Base-by-base conservation (phyloP, 2,113 vertebrate genomes). In the Malurus cyaneus region DNA sequence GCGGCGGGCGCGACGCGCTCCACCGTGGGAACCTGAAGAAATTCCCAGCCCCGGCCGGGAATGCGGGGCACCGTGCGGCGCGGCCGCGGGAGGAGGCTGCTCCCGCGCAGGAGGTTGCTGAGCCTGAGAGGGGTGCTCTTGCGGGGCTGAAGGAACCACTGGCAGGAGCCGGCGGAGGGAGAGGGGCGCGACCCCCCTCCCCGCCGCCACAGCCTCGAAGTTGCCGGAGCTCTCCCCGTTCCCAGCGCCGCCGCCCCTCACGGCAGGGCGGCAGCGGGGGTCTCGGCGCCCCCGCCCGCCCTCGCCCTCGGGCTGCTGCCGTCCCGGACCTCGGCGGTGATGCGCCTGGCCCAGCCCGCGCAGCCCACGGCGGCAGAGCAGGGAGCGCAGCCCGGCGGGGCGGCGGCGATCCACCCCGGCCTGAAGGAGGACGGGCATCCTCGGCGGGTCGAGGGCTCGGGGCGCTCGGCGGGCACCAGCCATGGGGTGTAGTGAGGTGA, bases 401-500 rank as follows among this genome's bases (percentile, higher is more conserved):
- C 93, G 79, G 85, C 49, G 24, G 61, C 93, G 64, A 46, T 87
- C 54, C 26, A 80, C 62, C 69, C 49, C 72, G 94, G 88, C 87
- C 79, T 85, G 96, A 96, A 95, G 87, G 78, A 96, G 88, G 94
- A 61, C 94, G 89, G 77, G 46, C 57, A 73, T 66, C 81, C 64
- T 36, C 46, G 64, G 87, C 76, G 39, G 69, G 69, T 76, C 50
- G 41, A 83, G 88, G 83, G 31, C 77, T 49, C 54, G 77, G 71
- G 39, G 85, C 76, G 41, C 82, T 47, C 47, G 56, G 84, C 72
- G 71, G 70, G 70, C 74, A 62, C 57, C 87, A 97, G 92, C 92
- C 97, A 98, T 98, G 98, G 97, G 96, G 96, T 80, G 93, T 88
- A 92, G 94, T 59, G 96, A 97, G 93, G 95, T 89, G 92, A 87